Evolutionary conservation across 2,888 invertebrate genomes (phyloP), one percentile per base, ranked within the genome.

Genomic region (Catocala nupta): DNA sequence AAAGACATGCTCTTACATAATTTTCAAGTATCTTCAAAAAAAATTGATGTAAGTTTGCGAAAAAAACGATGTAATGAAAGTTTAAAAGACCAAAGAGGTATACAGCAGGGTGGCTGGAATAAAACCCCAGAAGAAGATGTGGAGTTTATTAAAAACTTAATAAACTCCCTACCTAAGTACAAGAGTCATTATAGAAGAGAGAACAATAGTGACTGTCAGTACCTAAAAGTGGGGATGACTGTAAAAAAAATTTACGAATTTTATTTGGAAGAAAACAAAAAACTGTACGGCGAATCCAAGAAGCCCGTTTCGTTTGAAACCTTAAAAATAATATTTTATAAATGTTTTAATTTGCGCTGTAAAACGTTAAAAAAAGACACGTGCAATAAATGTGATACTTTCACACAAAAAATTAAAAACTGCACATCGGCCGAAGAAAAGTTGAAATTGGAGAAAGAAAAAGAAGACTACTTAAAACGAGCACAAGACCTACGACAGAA

Each of bases 201-300:
- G n/a, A 42, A 56, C 44, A 57, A 55, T 44, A 56, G 25, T 65
- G 53, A 25, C 34, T 49, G 39, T 47, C 44, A 65, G 57, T 72
- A 59, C 54, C 55, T 70, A 51, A 61, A 70, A 54, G 39, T 55
- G 45, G 69, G 65, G 33, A 73, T 71, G 69, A 71, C 67, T 51
- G 42, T 63, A 13, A 52, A 63, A 65, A 62, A 54, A 57, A 61
- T 71, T 25, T 70, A 73, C 52, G 61, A 70, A 11, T 50, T 69
- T 44, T 71, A 67, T 65, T 49, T 59, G 57, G 52, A 68, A 34
- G 55, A 60, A 63, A 55, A 53, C 51, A 61, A 61, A 51, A 50
- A 55, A 45, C 16, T 59, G 25, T 33, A 44, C 25, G 25, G 50
- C 6, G 36, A 51, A 42, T n/a, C 44, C 11, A 52, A 53, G 16